Conservation (phyloP, 1,140 invertebrate genomes). For the Drosophila fuyamai region DNA sequence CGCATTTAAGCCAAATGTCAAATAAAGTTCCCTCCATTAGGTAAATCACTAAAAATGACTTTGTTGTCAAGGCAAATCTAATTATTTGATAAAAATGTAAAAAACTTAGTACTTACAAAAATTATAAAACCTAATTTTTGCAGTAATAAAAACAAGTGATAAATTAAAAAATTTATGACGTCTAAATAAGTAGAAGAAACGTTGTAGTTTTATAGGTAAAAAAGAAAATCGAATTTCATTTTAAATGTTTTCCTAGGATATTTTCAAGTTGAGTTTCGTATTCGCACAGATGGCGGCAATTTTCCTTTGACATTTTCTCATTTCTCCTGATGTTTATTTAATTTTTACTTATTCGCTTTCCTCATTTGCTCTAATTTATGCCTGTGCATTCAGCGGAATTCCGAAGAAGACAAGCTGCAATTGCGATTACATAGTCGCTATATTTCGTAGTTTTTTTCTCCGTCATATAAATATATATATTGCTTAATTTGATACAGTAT, state of each 20-base stretch:
- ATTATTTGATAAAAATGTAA: no score
- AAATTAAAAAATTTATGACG: no score
- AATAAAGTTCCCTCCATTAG: neutral
- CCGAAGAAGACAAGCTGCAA: neutral
- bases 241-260: neutral
- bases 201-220: no score
- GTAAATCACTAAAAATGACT: no score
- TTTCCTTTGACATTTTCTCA: conserved; percentile 35
- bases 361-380: conserved; percentile 69
- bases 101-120: no score
- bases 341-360: conserved; percentile 66
- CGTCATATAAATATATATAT: neutral
- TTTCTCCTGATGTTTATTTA: conserved; percentile 66
- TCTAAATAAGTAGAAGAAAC: no score
- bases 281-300: neutral
- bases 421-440: conserved; percentile 6
- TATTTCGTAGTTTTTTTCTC: neutral
- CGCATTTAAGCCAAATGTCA: neutral
- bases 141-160: no score
- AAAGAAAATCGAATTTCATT: no score
- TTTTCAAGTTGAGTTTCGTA: neutral
- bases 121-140: no score
- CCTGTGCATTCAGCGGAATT: conserved; percentile 11
- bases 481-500: conserved; percentile 4
- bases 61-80: no score